Conservation (phyloP, 2,113 vertebrate genomes). For the Mungos mungo region DNA sequence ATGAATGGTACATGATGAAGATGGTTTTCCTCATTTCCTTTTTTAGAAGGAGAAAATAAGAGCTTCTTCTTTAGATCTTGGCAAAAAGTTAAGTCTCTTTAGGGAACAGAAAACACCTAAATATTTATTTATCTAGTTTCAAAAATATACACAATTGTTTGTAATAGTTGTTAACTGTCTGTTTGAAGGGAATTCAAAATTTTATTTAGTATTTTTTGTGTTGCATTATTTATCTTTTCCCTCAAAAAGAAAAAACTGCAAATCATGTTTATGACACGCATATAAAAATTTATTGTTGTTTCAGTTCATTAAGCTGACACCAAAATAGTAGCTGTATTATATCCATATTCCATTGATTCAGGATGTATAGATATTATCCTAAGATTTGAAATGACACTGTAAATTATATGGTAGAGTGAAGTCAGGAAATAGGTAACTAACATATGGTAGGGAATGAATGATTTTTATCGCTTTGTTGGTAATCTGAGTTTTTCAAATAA, state of each 20-base stretch:
- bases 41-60: slow-evolving; percentile 33
- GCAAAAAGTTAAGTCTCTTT: slow-evolving; percentile 19
- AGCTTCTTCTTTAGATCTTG: slow-evolving; percentile 58
- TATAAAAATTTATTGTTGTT: not conserved
- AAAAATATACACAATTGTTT: not conserved
- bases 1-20: not conserved
- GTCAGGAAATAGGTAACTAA: not conserved
- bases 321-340: not conserved
- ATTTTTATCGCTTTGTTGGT: not conserved
- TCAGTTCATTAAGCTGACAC: not conserved
- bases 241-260: not conserved
- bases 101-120: not conserved
- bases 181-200: not conserved
- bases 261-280: not conserved
- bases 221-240: not conserved
- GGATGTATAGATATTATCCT: not conserved
- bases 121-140: not conserved
- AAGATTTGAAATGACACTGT: not conserved
- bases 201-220: not conserved
- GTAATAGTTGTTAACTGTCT: not conserved
- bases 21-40: not conserved
- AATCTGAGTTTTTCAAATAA: slow-evolving; percentile 8
- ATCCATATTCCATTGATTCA: not conserved
- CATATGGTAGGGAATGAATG: not conserved
- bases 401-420: not conserved